Percentiles rank a stretch among this genome's conserved stretches.
These are phyloP conservation scores for Melierax canorus DNA, from an alignment of 2,113 vertebrate species.

Conservation along the genomic window DNA sequence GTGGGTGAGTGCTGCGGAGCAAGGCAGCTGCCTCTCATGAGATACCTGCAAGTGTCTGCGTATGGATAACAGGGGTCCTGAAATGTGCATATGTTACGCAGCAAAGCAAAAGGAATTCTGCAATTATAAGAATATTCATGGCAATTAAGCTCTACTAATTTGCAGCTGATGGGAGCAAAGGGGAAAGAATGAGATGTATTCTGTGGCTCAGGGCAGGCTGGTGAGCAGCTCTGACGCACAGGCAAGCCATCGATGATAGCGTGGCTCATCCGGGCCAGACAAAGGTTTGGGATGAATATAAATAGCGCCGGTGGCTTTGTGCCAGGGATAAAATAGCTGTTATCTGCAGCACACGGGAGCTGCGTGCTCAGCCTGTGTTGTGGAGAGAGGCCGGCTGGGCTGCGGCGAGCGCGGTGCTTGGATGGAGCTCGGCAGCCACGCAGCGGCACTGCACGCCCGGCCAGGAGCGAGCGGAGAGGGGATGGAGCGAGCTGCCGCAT, in stretches of 20 bases:
- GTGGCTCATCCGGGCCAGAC: not conserved
- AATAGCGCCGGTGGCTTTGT: not conserved
- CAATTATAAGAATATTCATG: no score
- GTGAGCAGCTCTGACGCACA: not conserved
- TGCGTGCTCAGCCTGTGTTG: not conserved
- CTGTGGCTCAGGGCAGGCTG: not conserved
- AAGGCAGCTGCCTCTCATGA: not conserved
- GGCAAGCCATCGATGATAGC: not conserved
- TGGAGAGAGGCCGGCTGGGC: not conserved
- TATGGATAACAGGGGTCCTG: fast-evolving
- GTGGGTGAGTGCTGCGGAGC: fast-evolving
- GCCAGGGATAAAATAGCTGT: not conserved
- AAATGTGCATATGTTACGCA: fast-evolving
- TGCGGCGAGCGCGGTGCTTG: fast-evolving
- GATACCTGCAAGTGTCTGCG: fast-evolving
- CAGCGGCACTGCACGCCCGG: not conserved
- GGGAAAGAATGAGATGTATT: not conserved
- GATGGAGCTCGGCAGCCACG: not conserved
- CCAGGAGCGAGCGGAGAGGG: not conserved
- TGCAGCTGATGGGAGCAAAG: no score
- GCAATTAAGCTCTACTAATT: not conserved
- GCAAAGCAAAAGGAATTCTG: not conserved
- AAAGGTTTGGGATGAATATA: not conserved
- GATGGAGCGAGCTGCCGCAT: not conserved
- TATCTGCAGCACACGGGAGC: not conserved